Conservation (phyloP, 2,113 vertebrate species). For the Vidua macroura region DNA sequence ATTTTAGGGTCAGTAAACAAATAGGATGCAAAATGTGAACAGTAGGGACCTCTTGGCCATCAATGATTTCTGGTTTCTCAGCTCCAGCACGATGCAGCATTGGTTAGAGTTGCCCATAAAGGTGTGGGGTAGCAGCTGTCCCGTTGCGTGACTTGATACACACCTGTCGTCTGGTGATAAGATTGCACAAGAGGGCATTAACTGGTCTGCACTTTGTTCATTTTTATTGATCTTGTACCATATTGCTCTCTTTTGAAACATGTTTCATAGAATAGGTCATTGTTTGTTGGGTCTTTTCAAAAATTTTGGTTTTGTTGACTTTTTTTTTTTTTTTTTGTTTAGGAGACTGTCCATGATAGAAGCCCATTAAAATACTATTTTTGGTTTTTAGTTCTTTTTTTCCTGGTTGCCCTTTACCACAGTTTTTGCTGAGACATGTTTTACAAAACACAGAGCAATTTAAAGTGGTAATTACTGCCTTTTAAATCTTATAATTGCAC, state of each 20-base stretch:
- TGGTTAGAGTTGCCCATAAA: not conserved
- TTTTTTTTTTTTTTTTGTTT: not conserved
- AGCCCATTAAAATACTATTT: not conserved
- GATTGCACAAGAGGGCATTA: not conserved
- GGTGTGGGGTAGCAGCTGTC: not conserved
- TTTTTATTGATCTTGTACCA: not conserved
- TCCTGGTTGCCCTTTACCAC: not conserved
- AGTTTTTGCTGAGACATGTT: not conserved
- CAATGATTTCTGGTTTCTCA: not conserved
- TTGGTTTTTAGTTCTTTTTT: not conserved
- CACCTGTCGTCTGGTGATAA: not conserved
- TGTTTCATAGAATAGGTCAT: not conserved
- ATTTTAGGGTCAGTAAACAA: not conserved
- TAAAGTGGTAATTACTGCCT: not conserved
- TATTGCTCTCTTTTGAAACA: not conserved
- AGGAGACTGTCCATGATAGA: not conserved
- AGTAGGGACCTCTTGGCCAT: not conserved
- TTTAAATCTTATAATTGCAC: not conserved
- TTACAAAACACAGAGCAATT: constrained; percentile 13
- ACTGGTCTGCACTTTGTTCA: not conserved
- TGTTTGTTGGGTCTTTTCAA: not conserved
- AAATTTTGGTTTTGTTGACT: not conserved
- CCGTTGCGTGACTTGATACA: not conserved
- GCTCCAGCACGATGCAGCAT: not conserved
- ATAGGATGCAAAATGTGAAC: not conserved